Evolutionary conservation across 2,888 invertebrate species (phyloP), one percentile per base, ranked within the genome.

Genomic region (Nysson spinosus): DNA sequence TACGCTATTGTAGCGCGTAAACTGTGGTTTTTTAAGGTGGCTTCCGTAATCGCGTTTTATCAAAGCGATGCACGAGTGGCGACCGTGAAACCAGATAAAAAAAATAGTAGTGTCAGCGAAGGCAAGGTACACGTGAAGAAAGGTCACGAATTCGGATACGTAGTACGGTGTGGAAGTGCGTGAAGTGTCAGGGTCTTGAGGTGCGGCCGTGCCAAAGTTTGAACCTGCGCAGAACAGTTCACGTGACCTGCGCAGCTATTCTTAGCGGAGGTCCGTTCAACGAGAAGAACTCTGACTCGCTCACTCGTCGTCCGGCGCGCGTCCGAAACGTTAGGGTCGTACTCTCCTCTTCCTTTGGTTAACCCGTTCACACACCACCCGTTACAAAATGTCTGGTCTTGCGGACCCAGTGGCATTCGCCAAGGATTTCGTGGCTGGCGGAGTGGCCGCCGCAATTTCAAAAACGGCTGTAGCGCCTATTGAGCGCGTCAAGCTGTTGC

Each of bases 391-490:
- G 85, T 85, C 88, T 79, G 85, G 85, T 75, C 85, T 89, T 70
- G 85, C 89, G 77, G 96, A 96, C 92, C 95, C 95, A 85, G 90
- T 94, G 88, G 91, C 93, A 87, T 96, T 96, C 87, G 85, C 93
- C 78, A 96, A 96, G 89, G 97, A 97, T 90, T 97, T 97, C 86
- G 85, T 95, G 62, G 96, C 96, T 71, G 97, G 97, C 78, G 97
- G 97, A 71, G 90, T 96, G 43, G 95, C 97, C 37, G 97, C 97
- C 24, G 97, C 97, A 35, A 92, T 97, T 73, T 96, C 97, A 47
- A 98, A 98, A 88, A 98, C 97, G 39, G 93, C 95, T 34, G 96
- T 97, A 65, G 97, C 98, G 12, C 97, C 98, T 56, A 97, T 98
- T 83, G 97, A 98, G 89, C 92, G 97, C 85, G 97, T 98, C 42